Base-by-base conservation (phyloP, 2,888 invertebrate genomes). In the Caenorhabditis parvicauda region DNA sequence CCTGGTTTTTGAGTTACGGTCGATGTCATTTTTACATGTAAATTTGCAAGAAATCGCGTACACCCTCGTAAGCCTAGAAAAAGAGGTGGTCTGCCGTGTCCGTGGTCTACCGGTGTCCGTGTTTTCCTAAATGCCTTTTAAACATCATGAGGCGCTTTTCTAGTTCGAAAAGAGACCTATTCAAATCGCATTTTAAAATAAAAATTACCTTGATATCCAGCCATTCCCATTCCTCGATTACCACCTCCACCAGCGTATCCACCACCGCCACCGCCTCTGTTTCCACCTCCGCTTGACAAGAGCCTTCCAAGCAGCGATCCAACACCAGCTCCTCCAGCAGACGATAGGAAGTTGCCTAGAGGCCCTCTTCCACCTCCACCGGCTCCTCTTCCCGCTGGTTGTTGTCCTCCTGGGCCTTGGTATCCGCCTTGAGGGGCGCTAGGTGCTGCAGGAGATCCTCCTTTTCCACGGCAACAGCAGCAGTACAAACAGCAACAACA, bases 401-500 rank as follows among this genome's bases (percentile, higher is more conserved):
- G 57, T 19, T 50, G 56, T 37, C 45, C 45, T 19, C 61, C 65
- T 12, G 56, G 57, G 17, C 41, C 27, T 27, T 50, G 5, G 12
- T 28, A 25, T 25, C 27, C n/a, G n/a, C n/a, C n/a, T n/a, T n/a
- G n/a, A n/a, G n/a, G n/a, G n/a, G n/a, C n/a, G n/a, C n/a, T n/a
- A n/a, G n/a, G n/a, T n/a, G n/a, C n/a, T n/a, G n/a, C n/a, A n/a
- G n/a, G n/a, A n/a, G n/a, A n/a, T n/a, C 64, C 66, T 28, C 64
- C 71, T 59, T 63, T 66, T 55, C 68, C 66, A 12, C 72, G 68
- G 42, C 75, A 77, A 48, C 75, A 77, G 42, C 76, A 78, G 50
- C 72, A 77, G 44, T 77, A 78, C 38, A 70, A 41, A 45, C 74
- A 72, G 49, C 72, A 74, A 44, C 76, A 77, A 51, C 78, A 78